Conservation (phyloP, 2,113 vertebrate species). For the Pampusana beccarii region DNA sequence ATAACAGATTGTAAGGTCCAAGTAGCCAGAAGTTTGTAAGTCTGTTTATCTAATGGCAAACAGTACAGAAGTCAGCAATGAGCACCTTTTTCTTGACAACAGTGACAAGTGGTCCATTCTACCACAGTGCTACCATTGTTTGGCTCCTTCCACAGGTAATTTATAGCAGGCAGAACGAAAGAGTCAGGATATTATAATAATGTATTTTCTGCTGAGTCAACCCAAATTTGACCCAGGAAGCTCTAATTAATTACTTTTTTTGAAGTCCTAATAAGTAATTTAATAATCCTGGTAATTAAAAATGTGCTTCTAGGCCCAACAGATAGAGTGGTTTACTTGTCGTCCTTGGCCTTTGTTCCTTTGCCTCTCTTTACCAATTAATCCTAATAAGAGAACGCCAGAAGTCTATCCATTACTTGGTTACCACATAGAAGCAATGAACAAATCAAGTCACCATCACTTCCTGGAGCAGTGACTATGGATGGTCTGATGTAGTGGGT, state of each 20-base stretch:
- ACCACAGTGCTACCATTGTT: neutral
- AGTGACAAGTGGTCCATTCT: neutral
- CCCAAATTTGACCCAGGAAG: neutral
- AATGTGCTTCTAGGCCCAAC: neutral
- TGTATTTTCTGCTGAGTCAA: neutral
- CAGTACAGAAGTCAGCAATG: conserved; percentile 1
- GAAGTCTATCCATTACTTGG: neutral
- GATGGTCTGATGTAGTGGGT: neutral
- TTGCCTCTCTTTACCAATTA: neutral
- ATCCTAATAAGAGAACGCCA: neutral
- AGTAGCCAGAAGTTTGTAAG: conserved; percentile 32
- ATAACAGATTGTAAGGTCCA: neutral
- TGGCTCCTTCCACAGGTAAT: neutral
- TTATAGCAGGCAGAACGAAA: neutral
- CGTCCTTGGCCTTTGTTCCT: neutral
- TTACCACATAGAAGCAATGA: neutral
- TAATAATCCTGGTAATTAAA: neutral
- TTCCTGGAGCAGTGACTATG: neutral
- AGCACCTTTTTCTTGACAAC: conserved; percentile 26
- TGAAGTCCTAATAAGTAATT: neutral
- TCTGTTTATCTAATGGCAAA: conserved; percentile 50
- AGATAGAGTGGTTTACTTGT: neutral
- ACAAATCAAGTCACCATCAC: neutral
- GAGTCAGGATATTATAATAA: neutral
- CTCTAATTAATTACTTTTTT: neutral